Base-by-base conservation (phyloP, 2,888 invertebrate species). In the Mongoloraphidia duomilia region DNA sequence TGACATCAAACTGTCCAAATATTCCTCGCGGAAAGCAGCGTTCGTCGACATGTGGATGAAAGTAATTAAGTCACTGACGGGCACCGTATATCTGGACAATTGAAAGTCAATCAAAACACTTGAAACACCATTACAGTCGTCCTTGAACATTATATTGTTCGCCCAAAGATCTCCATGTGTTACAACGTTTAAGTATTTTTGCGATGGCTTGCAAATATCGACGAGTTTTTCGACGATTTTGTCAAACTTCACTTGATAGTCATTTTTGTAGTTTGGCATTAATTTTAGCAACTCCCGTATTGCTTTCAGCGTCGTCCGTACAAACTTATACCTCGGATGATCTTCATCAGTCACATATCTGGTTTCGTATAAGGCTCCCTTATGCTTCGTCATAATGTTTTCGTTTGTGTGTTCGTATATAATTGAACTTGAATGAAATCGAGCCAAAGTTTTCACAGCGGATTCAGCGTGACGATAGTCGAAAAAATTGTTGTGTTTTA, bases 41-140 rank as follows among this genome's bases (percentile, higher is more conserved):
- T 73, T 66, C 34, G 76, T 63, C 57, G 75, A 76, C 46, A 78
- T 68, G 57, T 73, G 72, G 2, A 81, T 62, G 17, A 76, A 64
- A 17, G 73, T 62, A 61, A 76, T 70, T 2, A 80, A 65, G 56
- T 85, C 84, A 36, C 77, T 68, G 34, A 76, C 74, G 0, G 80
- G 77, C 0, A 83, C 81, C 10, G 75, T 74, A 59, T 78, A 83
- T 33, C 79, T 70, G 0, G 74, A 66, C 44, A 82, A 68, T 64
- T 84, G 84, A 58, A 78, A 85, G 63, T 85, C 85, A 2, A 85
- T 75, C 9, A 85, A 60, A 36, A 78, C 60, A 55, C 81, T 80
- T 34, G 76, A 72, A 3, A 75, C 66, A 1, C 77, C 75, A 35
- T 59, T 60, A 0, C 65, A 63, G 35, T 66, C 56, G 12, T 64